Evolutionary conservation across 1,140 invertebrate genomes (phyloP).

Genomic region (Drosophila novamexicana): DNA sequence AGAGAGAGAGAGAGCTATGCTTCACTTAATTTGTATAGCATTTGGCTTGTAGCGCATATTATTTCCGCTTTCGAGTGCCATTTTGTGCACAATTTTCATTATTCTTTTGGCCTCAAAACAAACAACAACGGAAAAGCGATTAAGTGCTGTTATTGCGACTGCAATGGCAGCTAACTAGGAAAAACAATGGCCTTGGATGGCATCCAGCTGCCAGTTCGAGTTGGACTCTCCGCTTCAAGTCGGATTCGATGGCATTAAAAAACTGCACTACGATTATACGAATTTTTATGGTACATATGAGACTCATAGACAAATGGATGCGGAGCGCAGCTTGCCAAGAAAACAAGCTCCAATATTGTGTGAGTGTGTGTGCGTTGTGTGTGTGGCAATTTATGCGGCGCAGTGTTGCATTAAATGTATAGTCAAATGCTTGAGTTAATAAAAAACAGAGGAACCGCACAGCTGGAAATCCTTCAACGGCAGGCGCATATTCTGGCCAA

Average conservation of each 20-base stretch:
- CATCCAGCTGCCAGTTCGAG: conserved; percentile 68
- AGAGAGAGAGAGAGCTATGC: not conserved
- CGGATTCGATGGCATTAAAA: conserved; percentile 36
- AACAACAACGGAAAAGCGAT: conserved; percentile 6
- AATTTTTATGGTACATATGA: conserved; percentile 80
- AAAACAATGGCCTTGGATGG: conserved; percentile 70
- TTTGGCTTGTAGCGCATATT: conserved; percentile 29
- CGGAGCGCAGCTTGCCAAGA: conserved; percentile 62
- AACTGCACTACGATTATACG: conserved; percentile 63
- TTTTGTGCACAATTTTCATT: conserved; percentile 50
- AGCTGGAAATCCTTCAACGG: conserved; percentile 35
- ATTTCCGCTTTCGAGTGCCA: conserved; percentile 26
- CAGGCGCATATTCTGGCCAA: conserved; percentile 9
- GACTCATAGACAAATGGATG: conserved; percentile 65
- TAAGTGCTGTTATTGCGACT: conserved; percentile 36
- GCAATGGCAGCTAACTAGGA: conserved; percentile 55
- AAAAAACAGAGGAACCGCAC: conserved; percentile 48
- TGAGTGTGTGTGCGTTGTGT: not conserved
- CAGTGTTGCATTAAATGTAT: conserved; percentile 81
- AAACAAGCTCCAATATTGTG: conserved; percentile 10
- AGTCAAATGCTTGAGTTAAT: conserved; percentile 80
- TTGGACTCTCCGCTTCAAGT: conserved; percentile 6
- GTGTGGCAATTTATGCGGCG: conserved; percentile 72
- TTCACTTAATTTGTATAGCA: conserved; percentile 19
- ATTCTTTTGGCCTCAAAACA: conserved; percentile 56